phyloP scores from a whole-genome alignment of 2,113 vertebrate genomes.

The Pipa parva region DNA sequence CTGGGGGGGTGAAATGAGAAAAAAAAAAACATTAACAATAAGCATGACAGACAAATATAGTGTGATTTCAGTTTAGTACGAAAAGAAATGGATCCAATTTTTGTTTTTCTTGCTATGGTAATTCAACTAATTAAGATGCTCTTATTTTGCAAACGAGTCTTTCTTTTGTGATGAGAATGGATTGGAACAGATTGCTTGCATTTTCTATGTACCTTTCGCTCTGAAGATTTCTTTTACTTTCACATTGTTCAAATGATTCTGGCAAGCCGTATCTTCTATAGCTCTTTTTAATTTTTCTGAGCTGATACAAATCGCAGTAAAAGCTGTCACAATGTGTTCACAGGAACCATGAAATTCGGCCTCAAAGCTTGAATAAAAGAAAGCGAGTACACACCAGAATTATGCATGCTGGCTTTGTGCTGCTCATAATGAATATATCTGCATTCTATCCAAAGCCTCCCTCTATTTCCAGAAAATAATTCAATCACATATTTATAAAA shows the following conservation, averaged over 20 bases:
- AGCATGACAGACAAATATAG: too few species aligned
- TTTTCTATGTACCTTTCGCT: neutral
- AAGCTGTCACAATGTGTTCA: conserved; percentile 25
- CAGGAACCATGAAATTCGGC: conserved; percentile 15
- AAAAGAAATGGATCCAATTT: too few species aligned
- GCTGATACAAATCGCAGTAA: conserved; percentile 36
- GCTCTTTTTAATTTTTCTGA: conserved; percentile 22
- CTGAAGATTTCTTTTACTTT: conserved; percentile 1
- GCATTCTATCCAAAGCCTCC: conserved; percentile 18
- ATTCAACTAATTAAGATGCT: neutral
- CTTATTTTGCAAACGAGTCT: too few species aligned
- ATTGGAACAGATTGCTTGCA: conserved; percentile 1
- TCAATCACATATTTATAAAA: conserved; percentile 26
- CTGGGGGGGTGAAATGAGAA: too few species aligned
- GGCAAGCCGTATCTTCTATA: neutral
- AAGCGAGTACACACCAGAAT: conserved; percentile 27
- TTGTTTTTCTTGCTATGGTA: too few species aligned
- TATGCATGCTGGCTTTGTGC: conserved; percentile 24
- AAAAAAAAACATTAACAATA: too few species aligned
- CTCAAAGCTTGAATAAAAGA: conserved; percentile 32
- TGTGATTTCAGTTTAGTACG: too few species aligned
- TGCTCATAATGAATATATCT: conserved; percentile 35
- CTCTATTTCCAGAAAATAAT: conserved; percentile 28
- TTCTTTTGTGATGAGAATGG: conserved; percentile 5
- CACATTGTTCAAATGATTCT: conserved; percentile 13